Evolutionary conservation across 1,140 invertebrate genomes (phyloP).

Genomic region (Orchestia grillus): DNA sequence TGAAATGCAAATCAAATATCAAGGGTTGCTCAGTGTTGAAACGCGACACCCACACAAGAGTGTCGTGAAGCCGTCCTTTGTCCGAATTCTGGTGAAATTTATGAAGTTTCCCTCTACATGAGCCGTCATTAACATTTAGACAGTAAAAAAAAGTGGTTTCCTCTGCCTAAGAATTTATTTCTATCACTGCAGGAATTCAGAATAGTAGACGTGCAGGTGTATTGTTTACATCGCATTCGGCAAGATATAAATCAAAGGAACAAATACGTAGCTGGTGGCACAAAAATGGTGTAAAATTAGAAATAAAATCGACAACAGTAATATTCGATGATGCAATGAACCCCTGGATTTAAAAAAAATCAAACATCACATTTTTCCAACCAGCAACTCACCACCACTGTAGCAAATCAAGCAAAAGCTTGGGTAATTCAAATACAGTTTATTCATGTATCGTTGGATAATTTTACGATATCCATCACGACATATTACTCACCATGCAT

Average conservation of each 20-base stretch:
- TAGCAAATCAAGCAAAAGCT: too few species aligned
- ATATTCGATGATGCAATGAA: background rate
- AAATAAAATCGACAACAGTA: background rate
- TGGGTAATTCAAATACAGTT: too few species aligned
- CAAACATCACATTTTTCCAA: too few species aligned
- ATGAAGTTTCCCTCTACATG: background rate
- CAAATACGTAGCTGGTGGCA: background rate
- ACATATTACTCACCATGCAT: too few species aligned
- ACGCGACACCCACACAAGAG: background rate
- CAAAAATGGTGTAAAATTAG: background rate
- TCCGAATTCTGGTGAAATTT: background rate
- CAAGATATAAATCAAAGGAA: background rate
- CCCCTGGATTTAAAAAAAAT: background rate
- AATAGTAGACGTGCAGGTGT: too few species aligned
- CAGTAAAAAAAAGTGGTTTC: background rate
- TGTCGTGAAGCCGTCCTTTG: background rate
- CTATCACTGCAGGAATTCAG: too few species aligned
- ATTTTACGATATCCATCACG: too few species aligned
- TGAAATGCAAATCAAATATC: background rate
- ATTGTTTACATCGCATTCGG: background rate
- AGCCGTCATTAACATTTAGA: background rate
- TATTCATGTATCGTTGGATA: too few species aligned
- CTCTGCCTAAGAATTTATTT: background rate
- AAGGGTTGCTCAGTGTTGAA: background rate
- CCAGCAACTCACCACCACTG: too few species aligned